A percentile compares a stretch with the other conserved stretches of the same genome.
These are phyloP conservation scores for Hylia prasina DNA, from an alignment of 2,113 vertebrate genomes.

Conservation along the genomic window DNA sequence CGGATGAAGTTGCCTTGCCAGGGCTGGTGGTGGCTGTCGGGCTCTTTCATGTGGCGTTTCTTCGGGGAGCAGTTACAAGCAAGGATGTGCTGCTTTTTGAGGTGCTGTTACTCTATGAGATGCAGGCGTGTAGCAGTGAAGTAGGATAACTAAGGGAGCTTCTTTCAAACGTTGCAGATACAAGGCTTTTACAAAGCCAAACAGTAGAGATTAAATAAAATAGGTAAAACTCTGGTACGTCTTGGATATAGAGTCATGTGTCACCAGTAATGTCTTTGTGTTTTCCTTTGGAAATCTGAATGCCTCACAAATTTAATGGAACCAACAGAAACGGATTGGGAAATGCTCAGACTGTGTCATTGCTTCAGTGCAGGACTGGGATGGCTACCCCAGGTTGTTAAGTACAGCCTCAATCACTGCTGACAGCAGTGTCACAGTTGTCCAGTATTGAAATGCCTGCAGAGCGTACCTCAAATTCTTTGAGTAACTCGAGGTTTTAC, in stretches of 20 bases:
- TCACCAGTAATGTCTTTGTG: accelerated
- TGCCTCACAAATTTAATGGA: not conserved
- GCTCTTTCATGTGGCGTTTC: not conserved
- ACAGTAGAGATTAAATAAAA: not conserved
- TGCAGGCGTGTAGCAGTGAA: not conserved
- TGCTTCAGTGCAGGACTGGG: not conserved
- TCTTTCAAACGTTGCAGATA: not conserved
- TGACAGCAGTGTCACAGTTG: not conserved
- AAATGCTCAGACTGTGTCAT: accelerated
- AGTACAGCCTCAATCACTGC: not conserved
- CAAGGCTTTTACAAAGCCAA: not conserved
- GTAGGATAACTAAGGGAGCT: not conserved
- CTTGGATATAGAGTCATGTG: not conserved
- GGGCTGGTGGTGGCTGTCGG: not conserved
- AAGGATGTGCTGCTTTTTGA: not conserved
- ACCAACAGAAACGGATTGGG: not conserved
- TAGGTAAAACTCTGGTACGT: not conserved
- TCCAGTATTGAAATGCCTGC: not conserved
- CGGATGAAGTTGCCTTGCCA: not conserved
- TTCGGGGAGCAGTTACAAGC: not conserved
- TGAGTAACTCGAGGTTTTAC: not conserved
- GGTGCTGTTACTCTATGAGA: not conserved
- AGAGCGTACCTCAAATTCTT: accelerated
- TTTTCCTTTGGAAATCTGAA: not conserved
- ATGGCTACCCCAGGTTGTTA: not conserved